These are phyloP conservation scores for Drosophila chauvacae DNA, from an alignment of 1,140 invertebrate species.

Conservation along the genomic window DNA sequence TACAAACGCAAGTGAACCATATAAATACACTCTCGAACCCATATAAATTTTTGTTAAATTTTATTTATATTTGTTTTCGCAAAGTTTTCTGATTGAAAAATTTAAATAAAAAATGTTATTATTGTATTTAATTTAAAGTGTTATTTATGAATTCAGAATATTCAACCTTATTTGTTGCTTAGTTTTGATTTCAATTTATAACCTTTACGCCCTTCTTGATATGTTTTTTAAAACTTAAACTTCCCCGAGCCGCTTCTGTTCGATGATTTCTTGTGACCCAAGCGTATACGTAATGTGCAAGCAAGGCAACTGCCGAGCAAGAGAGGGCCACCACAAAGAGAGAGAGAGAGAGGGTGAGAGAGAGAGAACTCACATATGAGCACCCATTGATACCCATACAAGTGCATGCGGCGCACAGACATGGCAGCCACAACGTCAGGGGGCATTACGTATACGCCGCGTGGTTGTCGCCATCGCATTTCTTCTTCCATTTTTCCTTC, in stretches of 20 bases:
- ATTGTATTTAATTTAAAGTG: not conserved
- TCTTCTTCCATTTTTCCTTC: conserved; percentile 11
- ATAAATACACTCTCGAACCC: conserved; percentile 11
- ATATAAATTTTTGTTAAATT: conserved; percentile 9
- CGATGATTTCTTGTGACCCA: conserved; percentile 40
- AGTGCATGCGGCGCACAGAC: conserved; percentile 4
- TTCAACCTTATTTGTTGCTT: not conserved
- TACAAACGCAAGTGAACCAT: conserved; percentile 9
- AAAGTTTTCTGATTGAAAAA: not conserved
- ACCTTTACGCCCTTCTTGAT: conserved; percentile 4
- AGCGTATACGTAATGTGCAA: conserved; percentile 60
- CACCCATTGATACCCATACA: conserved; percentile 18
- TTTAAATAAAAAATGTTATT: not conserved
- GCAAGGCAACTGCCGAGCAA: conserved; percentile 9
- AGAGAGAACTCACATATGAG: conserved; percentile 1
- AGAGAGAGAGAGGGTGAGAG: not conserved
- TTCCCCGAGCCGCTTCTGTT: conserved; percentile 19
- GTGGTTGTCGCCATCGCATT: conserved; percentile 59
- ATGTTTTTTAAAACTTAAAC: conserved; percentile 13
- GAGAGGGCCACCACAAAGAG: not conserved
- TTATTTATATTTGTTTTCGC: conserved; percentile 27
- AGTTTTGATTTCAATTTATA: not conserved
- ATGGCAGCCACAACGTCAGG: conserved; percentile 43
- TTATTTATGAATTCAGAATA: not conserved
- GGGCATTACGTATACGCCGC: conserved; percentile 78